phyloP scores from a whole-genome alignment of 2,113 vertebrate genomes.

The Euleptes europaea region DNA sequence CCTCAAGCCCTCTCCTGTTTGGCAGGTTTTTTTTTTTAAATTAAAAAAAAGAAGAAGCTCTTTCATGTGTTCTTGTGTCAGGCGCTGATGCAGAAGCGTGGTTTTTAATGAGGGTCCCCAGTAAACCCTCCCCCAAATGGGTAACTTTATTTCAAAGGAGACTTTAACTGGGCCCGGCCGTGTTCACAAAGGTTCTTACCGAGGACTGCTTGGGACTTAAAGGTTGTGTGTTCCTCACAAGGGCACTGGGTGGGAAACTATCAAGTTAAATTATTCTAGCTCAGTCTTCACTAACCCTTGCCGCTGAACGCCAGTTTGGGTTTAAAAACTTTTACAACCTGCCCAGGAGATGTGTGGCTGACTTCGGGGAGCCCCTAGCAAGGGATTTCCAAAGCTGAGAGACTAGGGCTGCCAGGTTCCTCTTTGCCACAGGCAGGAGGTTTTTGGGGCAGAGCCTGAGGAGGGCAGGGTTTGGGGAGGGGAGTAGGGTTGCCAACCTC shows the following conservation, averaged over 20 bases:
- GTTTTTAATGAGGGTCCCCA: conserved; percentile 68
- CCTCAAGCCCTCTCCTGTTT: conserved; percentile 57
- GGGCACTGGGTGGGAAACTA: not conserved
- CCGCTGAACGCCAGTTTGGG: no score
- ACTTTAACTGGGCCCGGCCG: conserved; percentile 60
- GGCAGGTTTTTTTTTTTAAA: conserved; percentile 37
- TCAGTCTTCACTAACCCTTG: not conserved
- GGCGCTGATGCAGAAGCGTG: conserved; percentile 57
- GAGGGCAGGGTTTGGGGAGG: no score
- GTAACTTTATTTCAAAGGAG: conserved; percentile 60
- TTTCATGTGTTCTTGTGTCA: conserved; percentile 61
- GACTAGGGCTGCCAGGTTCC: no score
- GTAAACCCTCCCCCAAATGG: conserved; percentile 62
- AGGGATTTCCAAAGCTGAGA: no score
- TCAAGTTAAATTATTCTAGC: not conserved
- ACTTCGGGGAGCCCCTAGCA: no score
- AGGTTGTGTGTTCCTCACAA: not conserved
- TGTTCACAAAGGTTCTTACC: conserved; percentile 47
- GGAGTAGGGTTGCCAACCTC: no score
- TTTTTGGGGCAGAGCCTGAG: no score
- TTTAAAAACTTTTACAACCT: no score
- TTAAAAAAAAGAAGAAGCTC: conserved; percentile 40
- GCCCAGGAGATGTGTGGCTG: no score
- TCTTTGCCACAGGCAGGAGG: no score
- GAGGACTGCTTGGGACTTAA: not conserved